Conservation (phyloP, 64 coral and sea anemone genomes). For the Montipora cactus region DNA sequence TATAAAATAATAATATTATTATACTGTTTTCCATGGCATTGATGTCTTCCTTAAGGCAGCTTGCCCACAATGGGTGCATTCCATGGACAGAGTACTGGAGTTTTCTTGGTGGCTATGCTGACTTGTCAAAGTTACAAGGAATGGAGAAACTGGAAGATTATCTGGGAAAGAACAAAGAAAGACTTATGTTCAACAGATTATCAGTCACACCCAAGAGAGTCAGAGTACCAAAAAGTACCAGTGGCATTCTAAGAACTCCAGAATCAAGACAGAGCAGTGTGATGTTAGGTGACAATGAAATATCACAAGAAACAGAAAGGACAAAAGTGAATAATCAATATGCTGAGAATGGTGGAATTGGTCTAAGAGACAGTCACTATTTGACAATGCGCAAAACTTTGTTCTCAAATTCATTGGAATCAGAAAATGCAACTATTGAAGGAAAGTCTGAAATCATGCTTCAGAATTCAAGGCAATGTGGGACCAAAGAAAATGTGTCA, state of each 20-base stretch:
- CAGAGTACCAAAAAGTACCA: not conserved
- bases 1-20: too few relatives aligned
- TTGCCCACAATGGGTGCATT: slow-evolving; percentile 70
- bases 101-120: slow-evolving; percentile 84
- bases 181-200: slow-evolving; percentile 25
- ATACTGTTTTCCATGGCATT: not conserved
- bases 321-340: too few relatives aligned
- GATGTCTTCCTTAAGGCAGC: slow-evolving; percentile 40
- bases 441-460: not conserved
- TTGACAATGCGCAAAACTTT: not conserved
- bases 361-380: not conserved
- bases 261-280: slow-evolving; percentile 52
- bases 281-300: slow-evolving; percentile 9
- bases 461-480: not conserved
- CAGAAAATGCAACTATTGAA: not conserved
- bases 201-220: not conserved
- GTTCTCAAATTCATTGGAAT: slow-evolving; percentile 11
- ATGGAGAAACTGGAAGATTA: slow-evolving; percentile 81
- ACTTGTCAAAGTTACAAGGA: slow-evolving; percentile 67
- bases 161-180: slow-evolving; percentile 54
- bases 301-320: not conserved
- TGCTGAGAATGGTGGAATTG: not conserved
- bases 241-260: slow-evolving; percentile 51
- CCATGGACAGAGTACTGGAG: slow-evolving; percentile 92
- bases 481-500: not conserved